Evolutionary conservation across 1,140 invertebrate genomes (phyloP), one percentile per base, ranked within the genome.

Genomic region (Pseudomyrmex sp.): DNA sequence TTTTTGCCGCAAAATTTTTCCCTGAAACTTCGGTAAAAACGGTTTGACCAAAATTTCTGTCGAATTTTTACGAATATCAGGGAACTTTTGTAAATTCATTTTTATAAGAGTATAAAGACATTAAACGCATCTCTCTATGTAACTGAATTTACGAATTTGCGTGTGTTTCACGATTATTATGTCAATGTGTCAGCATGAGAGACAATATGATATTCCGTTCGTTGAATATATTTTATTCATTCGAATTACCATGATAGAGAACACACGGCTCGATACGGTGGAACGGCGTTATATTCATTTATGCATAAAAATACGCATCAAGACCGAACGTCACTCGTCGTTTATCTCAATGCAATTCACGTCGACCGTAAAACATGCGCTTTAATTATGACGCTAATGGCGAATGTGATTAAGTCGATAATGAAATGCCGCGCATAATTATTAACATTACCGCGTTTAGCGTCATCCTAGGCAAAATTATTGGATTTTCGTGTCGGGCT

Each of bases 331-430:
- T 8, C 44, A 75, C 12, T 77, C 74, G 18, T 35, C 35, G 26
- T 56, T 12, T 9, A 44, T 54, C 62, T 68, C 26, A 62, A 46
- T 46, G 63, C 63, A n/a, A 66, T 66, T 66, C 35, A 48, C 46
- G 3, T 66, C 48, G 62, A 54, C n/a, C 61, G 15, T 77, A 66
- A 77, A 77, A 77, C 62, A 65, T 76, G 44, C 56, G 12, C 18
- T 74, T 74, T 77, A 77, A 77, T 77, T 77, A 68, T 68, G 26
- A 66, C 50, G 62, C 12, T 68, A 77, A 77, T 66, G 23, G 58
- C 58, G 35, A 74, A 74, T 66, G 48, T 54, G 48, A 77, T 77
- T 77, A 77, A 77, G 48, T 77, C 74, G 74, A 77, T 68, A 68
- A 77, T 26, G 62, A 68, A 77, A 77, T 66, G 62, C 54, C 26